Evolutionary conservation across 2,797 vertebrate species (phyloP), one percentile per base, ranked within the genome.

Genomic region (Diglossa cyanea): DNA sequence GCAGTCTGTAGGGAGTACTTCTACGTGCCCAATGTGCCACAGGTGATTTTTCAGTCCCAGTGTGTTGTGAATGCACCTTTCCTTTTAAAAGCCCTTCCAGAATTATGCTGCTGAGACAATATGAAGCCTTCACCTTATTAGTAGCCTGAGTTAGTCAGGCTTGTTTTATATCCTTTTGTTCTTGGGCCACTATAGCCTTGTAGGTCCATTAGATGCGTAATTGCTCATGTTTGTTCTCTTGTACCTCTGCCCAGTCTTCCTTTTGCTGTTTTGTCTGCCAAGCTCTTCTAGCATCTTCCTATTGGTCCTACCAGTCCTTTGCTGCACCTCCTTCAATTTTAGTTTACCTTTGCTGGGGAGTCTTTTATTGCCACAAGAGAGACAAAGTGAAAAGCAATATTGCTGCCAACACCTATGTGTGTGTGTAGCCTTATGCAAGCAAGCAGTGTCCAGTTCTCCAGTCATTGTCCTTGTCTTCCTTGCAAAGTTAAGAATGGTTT

Each of bases 101-200:
- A 87, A 33, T 16, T 21, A 28, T 12, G 45, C 19, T 8, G 1
- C 60, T 60, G 78, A 86, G 62, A 83, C 66, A 70, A 35, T 72
- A 70, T 75, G 51, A 94, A 90, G 71, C 11, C 24, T 65, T 45
- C 16, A 48, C 28, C 42, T 74, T 65, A 54, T 66, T 30, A 9
- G 2, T 62, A 91, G 42, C 21, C 72, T 6, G 31, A 68, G 30
- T 55, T 68, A 85, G 66, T 94, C 67, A 79, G 39, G 54, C 42
- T 94, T 89, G 28, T 13, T 90, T 90, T 91, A 77, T 40, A 58
- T 40, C 47, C 68, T 63, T 94, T 91, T 86, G 72, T 94, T 88
- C 93, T 77, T 58, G 65, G 65, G 65, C 42, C 61, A 61, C 4
- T 51, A 55, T 19, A 77, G 72, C 28, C 73, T 88, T 83, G n/a